Evolutionary conservation across 2,797 vertebrate species (phyloP), one percentile per base, ranked within the genome.

Genomic region (Clarias pachynema): DNA sequence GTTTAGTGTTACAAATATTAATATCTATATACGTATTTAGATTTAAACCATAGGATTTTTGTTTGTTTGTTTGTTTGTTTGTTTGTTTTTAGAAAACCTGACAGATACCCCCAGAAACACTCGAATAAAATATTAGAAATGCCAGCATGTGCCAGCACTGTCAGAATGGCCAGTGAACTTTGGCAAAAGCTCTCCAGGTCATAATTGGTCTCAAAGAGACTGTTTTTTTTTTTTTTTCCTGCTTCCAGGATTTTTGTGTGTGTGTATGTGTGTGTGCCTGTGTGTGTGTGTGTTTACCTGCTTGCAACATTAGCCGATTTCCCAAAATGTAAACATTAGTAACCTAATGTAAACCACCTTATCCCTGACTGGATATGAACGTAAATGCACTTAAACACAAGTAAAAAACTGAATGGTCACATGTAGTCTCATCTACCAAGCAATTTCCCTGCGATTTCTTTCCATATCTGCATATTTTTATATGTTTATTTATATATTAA

Each of bases 121-220:
- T 57, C 29, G n/a, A 56, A 59, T 31, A 56, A 7, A 59, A 37
- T 15, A 34, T 49, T 22, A 22, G 56, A 10, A 22, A 60, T 59
- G 29, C 53, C 53, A 75, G 7, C 53, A 75, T 29, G 34, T 37
- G 29, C 53, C 53, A 75, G 7, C 73, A 75, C 26, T 31, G 73
- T 57, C 53, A 59, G 74, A 29, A 77, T 59, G 53, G 20, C 9
- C 56, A 34, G 4, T 59, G 53, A 77, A 31, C 24, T 77, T 18
- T 31, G 8, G n/a, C 16, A 57, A 56, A 18, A 31, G 29, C 56
- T 59, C 29, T 34, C 56, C 74, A 34, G 9, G 74, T 59, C 20
- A 77, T 77, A 77, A 77, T 77, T 77, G 56, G 74, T 59, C 74
- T 59, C 20, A 34, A 24, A 59, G 10, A 14, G 74, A 59, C 74